phyloP scores from a whole-genome alignment of 1,140 invertebrate genomes.

The Pemphigus obesinymphae region DNA sequence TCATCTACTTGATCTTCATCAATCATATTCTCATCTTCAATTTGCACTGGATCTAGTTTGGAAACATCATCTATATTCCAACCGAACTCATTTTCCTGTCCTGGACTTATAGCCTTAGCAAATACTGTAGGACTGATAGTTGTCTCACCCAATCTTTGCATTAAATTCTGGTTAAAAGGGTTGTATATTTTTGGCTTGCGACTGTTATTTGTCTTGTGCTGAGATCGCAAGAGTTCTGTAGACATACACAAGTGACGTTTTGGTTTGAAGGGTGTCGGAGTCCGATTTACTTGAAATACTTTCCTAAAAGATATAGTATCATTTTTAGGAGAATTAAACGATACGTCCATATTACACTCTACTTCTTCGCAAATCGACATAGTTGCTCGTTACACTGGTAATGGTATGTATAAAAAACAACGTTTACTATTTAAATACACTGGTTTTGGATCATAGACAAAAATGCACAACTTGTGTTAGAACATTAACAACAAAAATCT shows the following conservation, averaged over 20 bases:
- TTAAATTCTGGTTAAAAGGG: slow-evolving; percentile 27
- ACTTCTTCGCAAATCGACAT: slow-evolving; percentile 17
- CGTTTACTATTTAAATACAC: background rate
- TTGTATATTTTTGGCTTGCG: slow-evolving; percentile 6
- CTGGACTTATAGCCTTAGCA: slow-evolving; percentile 31
- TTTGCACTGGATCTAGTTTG: slow-evolving; percentile 40
- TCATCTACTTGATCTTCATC: slow-evolving; percentile 33
- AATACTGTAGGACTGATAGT: slow-evolving; percentile 39
- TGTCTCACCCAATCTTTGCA: slow-evolving; percentile 17
- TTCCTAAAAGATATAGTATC: slow-evolving; percentile 3
- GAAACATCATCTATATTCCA: slow-evolving; percentile 44
- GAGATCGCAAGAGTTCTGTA: slow-evolving; percentile 4
- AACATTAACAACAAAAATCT: no score
- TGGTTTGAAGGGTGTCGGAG: slow-evolving; percentile 1
- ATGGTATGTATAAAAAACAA: background rate
- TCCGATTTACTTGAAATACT: background rate
- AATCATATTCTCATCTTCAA: slow-evolving; percentile 41
- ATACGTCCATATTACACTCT: slow-evolving; percentile 29
- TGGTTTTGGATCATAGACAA: no score
- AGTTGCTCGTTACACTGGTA: no score
- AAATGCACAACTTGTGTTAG: no score
- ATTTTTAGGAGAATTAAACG: background rate
- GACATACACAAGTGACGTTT: slow-evolving; percentile 15
- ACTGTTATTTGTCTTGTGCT: background rate
- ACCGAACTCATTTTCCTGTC: slow-evolving; percentile 28